A percentile compares a stretch with the other conserved stretches of the same genome.
Evolutionary conservation across 2,113 vertebrate genomes (phyloP).

Genomic region (Lota lota): DNA sequence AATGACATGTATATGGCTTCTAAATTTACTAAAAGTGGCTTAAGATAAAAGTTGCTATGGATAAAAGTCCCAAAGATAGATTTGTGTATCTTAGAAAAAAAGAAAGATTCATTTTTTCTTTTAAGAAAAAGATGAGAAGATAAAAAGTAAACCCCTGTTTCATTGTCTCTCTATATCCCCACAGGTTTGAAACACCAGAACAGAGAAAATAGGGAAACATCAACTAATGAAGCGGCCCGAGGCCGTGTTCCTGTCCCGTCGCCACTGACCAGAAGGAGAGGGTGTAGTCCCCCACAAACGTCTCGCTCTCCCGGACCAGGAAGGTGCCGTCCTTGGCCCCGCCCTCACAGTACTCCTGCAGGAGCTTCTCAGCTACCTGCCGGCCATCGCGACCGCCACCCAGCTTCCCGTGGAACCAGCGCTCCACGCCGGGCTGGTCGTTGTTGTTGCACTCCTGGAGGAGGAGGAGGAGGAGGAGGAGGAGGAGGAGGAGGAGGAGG

Average conservation of each 20-base stretch:
- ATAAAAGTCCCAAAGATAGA: too few relatives aligned
- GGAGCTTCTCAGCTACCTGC: conserved; percentile 84
- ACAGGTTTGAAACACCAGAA: too few relatives aligned
- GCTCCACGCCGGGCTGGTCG: conserved; percentile 82
- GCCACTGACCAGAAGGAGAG: conserved; percentile 82
- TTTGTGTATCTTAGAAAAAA: too few relatives aligned
- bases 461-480: background rate
- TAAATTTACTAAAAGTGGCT: too few relatives aligned
- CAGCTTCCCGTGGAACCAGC: conserved; percentile 86
- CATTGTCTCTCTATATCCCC: too few relatives aligned
- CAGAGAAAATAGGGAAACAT: background rate
- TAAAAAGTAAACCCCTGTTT: too few relatives aligned
- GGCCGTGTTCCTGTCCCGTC: background rate
- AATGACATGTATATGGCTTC: too few relatives aligned
- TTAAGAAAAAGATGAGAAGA: too few relatives aligned
- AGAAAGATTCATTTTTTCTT: too few relatives aligned
- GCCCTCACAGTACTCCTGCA: conserved; percentile 84
- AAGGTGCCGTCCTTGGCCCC: conserved; percentile 85
- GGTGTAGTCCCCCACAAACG: conserved; percentile 86
- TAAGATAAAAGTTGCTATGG: too few relatives aligned
- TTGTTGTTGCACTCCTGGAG: conserved; percentile 84
- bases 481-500: background rate
- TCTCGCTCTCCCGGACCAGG: conserved; percentile 85
- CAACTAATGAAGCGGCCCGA: background rate
- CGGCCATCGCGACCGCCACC: conserved; percentile 81